A percentile compares a stretch with the other conserved stretches of the same genome.
These are phyloP conservation scores for Mimumesa dahlbomi DNA, from an alignment of 2,888 invertebrate species.

Conservation along the genomic window DNA sequence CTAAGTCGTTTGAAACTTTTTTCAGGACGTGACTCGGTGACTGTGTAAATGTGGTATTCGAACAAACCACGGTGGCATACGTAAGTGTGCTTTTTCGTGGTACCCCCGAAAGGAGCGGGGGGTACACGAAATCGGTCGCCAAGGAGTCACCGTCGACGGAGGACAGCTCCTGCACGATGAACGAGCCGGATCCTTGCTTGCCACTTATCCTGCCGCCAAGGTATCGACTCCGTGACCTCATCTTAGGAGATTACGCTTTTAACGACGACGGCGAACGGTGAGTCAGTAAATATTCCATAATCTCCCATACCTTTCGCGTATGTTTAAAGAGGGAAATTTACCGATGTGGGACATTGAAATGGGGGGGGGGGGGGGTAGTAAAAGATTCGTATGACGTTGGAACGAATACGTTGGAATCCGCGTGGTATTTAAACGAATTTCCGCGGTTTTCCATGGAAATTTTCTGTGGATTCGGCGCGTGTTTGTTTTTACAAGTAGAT, in stretches of 20 bases:
- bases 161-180: conserved; percentile 65
- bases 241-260: conserved; percentile 89
- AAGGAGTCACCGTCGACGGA: conserved; percentile 33
- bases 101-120: conserved; percentile 17
- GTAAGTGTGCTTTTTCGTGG: conserved; percentile 30
- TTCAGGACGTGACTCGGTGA: conserved; percentile 15
- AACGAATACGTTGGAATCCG: no score
- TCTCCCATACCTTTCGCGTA: background rate
- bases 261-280: conserved; percentile 91
- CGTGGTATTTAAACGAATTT: no score
- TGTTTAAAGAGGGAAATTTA: background rate
- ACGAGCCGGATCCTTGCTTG: conserved; percentile 77
- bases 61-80: conserved; percentile 15
- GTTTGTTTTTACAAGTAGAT: no score
- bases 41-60: background rate
- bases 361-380: no score
- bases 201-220: conserved; percentile 84
- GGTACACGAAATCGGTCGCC: conserved; percentile 12
- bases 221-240: conserved; percentile 88
- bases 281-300: conserved; percentile 69
- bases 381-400: no score
- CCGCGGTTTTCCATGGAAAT: no score
- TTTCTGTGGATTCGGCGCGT: no score
- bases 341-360: no score
- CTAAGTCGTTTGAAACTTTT: conserved; percentile 4